phyloP scores from a whole-genome alignment of 2,888 invertebrate species.

The Rutpela maculata region DNA sequence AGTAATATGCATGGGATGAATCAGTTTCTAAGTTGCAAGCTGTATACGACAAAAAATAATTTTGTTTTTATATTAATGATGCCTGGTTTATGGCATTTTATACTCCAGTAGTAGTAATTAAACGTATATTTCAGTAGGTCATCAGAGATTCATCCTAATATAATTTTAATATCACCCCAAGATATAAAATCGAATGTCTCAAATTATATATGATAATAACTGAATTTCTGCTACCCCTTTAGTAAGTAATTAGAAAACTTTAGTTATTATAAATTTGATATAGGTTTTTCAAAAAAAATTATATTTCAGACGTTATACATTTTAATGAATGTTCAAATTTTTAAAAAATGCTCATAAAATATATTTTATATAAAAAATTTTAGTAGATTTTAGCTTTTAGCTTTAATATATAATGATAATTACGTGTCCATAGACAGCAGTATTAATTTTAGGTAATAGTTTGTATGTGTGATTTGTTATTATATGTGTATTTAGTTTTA shows the following conservation, averaged over 20 bases:
- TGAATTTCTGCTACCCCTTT: slow-evolving; percentile 14
- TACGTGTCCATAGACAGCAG: slow-evolving; percentile 52
- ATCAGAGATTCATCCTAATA: background rate
- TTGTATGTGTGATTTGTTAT: slow-evolving; percentile 47
- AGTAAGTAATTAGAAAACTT: background rate
- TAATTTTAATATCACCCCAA: background rate
- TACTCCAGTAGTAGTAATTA: background rate
- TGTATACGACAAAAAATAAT: no score
- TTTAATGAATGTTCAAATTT: slow-evolving; percentile 57
- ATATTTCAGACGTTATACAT: slow-evolving; percentile 44
- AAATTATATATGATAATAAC: background rate
- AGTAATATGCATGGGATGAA: background rate
- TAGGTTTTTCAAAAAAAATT: slow-evolving; percentile 32
- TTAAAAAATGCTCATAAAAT: slow-evolving; percentile 61
- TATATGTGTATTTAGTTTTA: slow-evolving; percentile 56
- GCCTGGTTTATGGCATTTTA: background rate
- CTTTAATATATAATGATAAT: slow-evolving; percentile 44
- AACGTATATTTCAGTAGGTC: no score
- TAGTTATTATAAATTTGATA: background rate
- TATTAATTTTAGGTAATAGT: slow-evolving; percentile 42
- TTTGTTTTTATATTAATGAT: background rate
- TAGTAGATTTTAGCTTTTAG: slow-evolving; percentile 59
- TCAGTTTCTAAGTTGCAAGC: no score
- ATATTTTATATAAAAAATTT: slow-evolving; percentile 64
- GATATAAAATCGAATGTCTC: background rate